Base-by-base conservation (phyloP, 2,888 invertebrate genomes). In the Adelphocoris suturalis region DNA sequence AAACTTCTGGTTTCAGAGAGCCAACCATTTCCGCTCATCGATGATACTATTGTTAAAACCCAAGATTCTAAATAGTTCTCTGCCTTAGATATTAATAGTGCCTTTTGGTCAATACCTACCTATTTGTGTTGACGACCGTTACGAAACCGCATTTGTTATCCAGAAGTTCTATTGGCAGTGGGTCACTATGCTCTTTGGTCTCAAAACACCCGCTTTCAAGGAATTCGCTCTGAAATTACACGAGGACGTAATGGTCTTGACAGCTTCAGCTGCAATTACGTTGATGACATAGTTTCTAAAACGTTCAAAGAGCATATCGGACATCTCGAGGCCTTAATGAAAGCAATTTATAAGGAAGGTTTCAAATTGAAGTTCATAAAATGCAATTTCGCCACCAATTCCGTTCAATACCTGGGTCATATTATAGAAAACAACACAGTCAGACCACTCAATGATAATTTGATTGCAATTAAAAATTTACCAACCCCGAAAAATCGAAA, bases 21-120 rank as follows among this genome's bases (percentile, higher is more conserved):
- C 0, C 91, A 91, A 89, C 90, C 90, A 4, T 91, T 91, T 78
- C 90, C 87, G 23, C 16, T 23, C 11, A 90, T 90, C 16, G 89
- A 91, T 0, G 90, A 91, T 46, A 46, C 86, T 57, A 81, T 89
- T 37, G 28, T 47, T n/a, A 86, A 87, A 47, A 82, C 90, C 14
- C 52, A 84, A 48, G 47, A 91, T 84, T 90, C 90, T 57, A 52
- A 84, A 86, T 91, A 68, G 37, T 91, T 89, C 47, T 90, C 91
- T 19, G 87, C n/a, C 86, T 85, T 91, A 7, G 37, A 37, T 37
- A 37, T 37, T 37, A 7, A 37, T 37, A 37, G 37, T 37, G 37
- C 37, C 37, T 27, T 76, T 76, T 82, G 82, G 5, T n/a, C 82
- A 2, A 82, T 82, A 46, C 37, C 37, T 82, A 46, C 37, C 37